Evolutionary conservation across 2,888 invertebrate species (phyloP).

Genomic region (Liopterus haemorrhoidalis): DNA sequence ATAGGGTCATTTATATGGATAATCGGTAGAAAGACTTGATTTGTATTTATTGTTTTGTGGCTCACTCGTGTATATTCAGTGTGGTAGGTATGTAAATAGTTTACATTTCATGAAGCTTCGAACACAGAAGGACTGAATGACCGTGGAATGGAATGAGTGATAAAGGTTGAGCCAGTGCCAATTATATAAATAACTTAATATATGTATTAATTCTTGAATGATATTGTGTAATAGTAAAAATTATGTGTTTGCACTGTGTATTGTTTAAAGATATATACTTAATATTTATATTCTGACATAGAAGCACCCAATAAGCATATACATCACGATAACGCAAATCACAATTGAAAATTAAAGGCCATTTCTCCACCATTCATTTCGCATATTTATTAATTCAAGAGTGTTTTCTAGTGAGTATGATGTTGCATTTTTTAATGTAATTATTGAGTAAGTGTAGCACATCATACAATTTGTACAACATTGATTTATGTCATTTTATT

Average conservation of each 20-base stretch:
- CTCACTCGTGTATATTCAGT: conserved; percentile 23
- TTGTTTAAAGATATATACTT: conserved; percentile 29
- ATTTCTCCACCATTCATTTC: conserved; percentile 21
- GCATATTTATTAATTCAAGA: conserved; percentile 22
- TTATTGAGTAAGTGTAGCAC: conserved; percentile 24
- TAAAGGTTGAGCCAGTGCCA: conserved; percentile 46
- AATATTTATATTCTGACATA: conserved; percentile 27
- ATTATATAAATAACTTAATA: conserved; percentile 43
- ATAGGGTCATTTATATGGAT: too few species aligned
- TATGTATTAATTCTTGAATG: conserved; percentile 46
- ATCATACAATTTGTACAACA: conserved; percentile 24
- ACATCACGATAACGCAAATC: conserved; percentile 13
- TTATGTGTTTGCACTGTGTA: conserved; percentile 50
- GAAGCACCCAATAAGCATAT: conserved; percentile 18
- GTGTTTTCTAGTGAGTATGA: conserved; percentile 25
- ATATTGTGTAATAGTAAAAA: conserved; percentile 49
- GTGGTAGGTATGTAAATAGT: conserved; percentile 23
- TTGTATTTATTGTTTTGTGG: conserved; percentile 14
- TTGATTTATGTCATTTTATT: conserved; percentile 23
- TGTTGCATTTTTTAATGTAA: conserved; percentile 25
- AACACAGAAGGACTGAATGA: conserved; percentile 10
- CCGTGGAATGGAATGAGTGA: conserved; percentile 21
- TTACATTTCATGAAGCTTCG: conserved; percentile 23
- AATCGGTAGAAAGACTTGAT: too few species aligned
- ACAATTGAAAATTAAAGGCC: conserved; percentile 21